Evolutionary conservation across 2,888 invertebrate genomes (phyloP), one percentile per base, ranked within the genome.

Genomic region (Stomorhina lunata): DNA sequence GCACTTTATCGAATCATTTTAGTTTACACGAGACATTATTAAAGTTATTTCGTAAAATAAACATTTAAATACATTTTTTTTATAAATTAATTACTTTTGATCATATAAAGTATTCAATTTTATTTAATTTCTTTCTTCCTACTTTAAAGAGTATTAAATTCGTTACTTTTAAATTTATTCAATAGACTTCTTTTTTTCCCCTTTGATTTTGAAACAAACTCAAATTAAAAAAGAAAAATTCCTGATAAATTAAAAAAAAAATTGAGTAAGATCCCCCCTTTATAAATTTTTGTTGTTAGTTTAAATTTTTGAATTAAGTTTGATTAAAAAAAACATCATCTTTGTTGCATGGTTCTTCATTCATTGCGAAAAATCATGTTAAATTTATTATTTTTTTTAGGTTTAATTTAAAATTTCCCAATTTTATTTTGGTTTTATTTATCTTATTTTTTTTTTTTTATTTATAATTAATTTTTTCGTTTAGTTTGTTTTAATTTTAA

Each of bases 1-100:
- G 78, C 78, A 82, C 77, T 78, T 77, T 63, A 53, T 55, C 17
- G 59, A 71, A 57, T 69, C 45, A 76, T 69, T 68, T 81, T 81
- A 81, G 65, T 81, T 77, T 55, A 81, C 81, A 76, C 65, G 43
- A 75, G 25, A 59, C 59, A 71, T 71, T 78, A 55, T 17, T 48
- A 22, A 72, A 72, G 57, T 66, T 66, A 57, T 66, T 72, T 73
- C 20, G 27, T n/a, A n/a, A 59, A 50, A 43, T 29, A 61, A 40
- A 45, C 43, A 40, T n/a, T n/a, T n/a, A n/a, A n/a, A 25, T 50
- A 50, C 50, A 50, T 25, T 12, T 9, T 43, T 43, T 37, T 37
- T n/a, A n/a, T 65, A 57, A 45, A 20, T 63, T 43, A 45, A 37
- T n/a, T 37, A 15, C 25, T 37, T 45, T 48, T 48, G 10, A 45